These are phyloP conservation scores for Tenrec ecaudatus DNA, from an alignment of 2,113 vertebrate genomes.

Conservation along the genomic window DNA sequence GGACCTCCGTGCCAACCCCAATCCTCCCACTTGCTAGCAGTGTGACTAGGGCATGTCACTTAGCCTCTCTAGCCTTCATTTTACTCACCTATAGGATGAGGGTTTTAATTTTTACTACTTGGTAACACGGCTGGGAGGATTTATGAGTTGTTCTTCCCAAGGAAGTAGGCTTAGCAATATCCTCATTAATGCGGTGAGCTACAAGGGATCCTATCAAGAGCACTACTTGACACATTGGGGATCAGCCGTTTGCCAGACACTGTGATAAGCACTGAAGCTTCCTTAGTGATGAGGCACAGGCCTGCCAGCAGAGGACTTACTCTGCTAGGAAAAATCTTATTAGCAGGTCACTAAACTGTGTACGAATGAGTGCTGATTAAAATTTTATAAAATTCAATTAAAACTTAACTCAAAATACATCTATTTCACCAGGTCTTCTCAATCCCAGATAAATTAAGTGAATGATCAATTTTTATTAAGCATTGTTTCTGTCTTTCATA, in stretches of 20 bases:
- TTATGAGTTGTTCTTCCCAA: background rate
- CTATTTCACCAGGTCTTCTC: too few species aligned
- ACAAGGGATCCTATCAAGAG: background rate
- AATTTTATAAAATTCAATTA: background rate
- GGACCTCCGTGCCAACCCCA: background rate
- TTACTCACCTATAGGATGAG: background rate
- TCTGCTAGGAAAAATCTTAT: background rate
- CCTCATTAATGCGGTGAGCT: background rate
- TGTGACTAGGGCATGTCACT: background rate
- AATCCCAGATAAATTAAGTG: too few species aligned
- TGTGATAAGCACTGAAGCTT: too few species aligned
- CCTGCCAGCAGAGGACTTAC: background rate
- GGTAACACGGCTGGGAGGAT: background rate
- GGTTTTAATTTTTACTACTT: background rate
- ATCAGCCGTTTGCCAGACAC: background rate
- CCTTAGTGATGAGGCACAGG: background rate
- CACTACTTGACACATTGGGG: background rate
- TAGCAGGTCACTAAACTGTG: background rate
- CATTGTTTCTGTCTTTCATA: too few species aligned
- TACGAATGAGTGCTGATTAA: slow-evolving; percentile 53
- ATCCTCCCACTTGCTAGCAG: background rate
- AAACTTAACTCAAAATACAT: too few species aligned
- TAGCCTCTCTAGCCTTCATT: background rate
- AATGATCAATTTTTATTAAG: too few species aligned
- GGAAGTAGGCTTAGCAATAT: background rate